Evolutionary conservation across 2,797 vertebrate species (phyloP).

Genomic region (Euphonia xanthogaster): DNA sequence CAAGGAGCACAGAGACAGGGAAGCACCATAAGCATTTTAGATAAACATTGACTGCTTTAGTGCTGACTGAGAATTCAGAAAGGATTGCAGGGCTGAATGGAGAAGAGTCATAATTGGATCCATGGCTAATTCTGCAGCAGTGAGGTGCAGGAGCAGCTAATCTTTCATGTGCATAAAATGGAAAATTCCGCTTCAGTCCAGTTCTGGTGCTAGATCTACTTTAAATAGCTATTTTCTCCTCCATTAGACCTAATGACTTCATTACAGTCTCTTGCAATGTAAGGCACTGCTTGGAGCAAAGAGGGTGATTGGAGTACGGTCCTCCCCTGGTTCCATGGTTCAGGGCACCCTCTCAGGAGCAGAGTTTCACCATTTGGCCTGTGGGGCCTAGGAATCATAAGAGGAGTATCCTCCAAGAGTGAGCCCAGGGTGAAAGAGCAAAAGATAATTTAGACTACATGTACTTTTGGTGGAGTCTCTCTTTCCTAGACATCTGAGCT

Average conservation of each 20-base stretch:
- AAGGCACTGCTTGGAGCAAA: not conserved
- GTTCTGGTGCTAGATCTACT: constrained; percentile 9
- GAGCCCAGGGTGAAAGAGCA: not conserved
- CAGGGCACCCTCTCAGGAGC: not conserved
- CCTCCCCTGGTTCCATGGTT: not conserved
- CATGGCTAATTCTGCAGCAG: constrained; percentile 19
- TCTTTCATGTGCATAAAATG: not conserved
- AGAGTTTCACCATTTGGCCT: not conserved
- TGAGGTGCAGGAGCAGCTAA: not conserved
- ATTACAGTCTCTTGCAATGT: not conserved
- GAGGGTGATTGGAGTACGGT: not conserved
- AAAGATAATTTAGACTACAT: not conserved
- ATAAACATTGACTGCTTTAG: not conserved
- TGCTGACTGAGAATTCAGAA: not conserved
- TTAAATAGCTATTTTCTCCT: constrained; percentile 32
- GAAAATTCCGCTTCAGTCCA: constrained; percentile 47
- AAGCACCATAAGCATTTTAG: not conserved
- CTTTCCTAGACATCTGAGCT: rapidly evolving
- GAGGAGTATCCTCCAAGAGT: not conserved
- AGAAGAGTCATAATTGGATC: constrained; percentile 2
- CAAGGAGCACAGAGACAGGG: not conserved
- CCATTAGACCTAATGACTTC: constrained; percentile 1
- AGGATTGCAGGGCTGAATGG: not conserved
- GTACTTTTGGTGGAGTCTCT: not conserved
- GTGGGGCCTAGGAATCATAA: not conserved